Base-by-base conservation (phyloP, 2,888 invertebrate genomes). In the Octonoba sinensis region DNA sequence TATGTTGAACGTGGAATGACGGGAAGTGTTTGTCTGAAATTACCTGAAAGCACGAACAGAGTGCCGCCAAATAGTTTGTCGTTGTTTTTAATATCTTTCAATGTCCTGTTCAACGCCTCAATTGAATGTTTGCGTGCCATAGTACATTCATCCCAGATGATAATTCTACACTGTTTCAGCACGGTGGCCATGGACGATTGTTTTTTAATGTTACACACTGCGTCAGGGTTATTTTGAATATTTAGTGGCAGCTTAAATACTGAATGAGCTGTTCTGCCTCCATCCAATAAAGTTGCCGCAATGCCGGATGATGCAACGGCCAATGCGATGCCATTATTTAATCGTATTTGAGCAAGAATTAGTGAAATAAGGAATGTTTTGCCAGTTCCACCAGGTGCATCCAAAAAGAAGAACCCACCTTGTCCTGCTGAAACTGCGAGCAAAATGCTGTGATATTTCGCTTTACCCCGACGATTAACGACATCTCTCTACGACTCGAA, bases 341-440 rank as follows among this genome's bases (percentile, higher is more conserved):
- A n/a, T n/a, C n/a, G n/a, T n/a, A n/a, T n/a, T n/a, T n/a, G n/a
- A n/a, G n/a, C n/a, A n/a, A n/a, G n/a, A n/a, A n/a, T n/a, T n/a
- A n/a, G n/a, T n/a, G n/a, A n/a, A n/a, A 89, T 87, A 0, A 89
- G 75, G 82, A 87, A 89, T 15, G 87, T 88, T 86, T 89, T 89
- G 6, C 88, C 89, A 49, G 88, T 88, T 13, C 88, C 88, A 13
- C 88, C 88, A 24, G 88, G 87, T 47, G 87, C 88, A 86, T 88
- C 88, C n/a, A n/a, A n/a, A n/a, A n/a, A n/a, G n/a, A n/a, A n/a
- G n/a, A n/a, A n/a, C n/a, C n/a, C n/a, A n/a, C n/a, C n/a, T n/a
- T n/a, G n/a, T n/a, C n/a, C n/a, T n/a, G n/a, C n/a, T n/a, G n/a
- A n/a, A n/a, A n/a, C n/a, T n/a, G n/a, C n/a, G n/a, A n/a, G n/a